Conservation (phyloP, 2,888 invertebrate species). For the Caradrina kadenii region DNA sequence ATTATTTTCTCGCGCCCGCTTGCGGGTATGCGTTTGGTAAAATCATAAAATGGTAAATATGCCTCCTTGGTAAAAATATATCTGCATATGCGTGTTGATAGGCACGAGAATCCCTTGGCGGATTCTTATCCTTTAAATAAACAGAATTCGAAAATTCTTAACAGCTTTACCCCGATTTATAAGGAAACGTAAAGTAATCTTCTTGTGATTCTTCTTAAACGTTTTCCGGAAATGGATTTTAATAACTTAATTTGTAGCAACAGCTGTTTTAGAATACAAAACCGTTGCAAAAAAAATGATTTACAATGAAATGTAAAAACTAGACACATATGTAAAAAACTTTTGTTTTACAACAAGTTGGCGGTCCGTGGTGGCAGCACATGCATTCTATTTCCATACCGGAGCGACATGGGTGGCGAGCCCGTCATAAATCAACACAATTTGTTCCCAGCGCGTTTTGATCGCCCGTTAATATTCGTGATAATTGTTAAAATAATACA, state of each 20-base stretch:
- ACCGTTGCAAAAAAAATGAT: conserved; percentile 13
- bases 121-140: too few relatives aligned
- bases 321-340: conserved; percentile 28
- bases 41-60: too few relatives aligned
- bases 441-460: conserved; percentile 82
- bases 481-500: conserved; percentile 75
- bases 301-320: conserved; percentile 6
- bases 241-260: conserved; percentile 4
- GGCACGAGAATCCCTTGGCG: too few relatives aligned
- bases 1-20: too few relatives aligned
- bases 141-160: not conserved
- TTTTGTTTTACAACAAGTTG: conserved; percentile 58
- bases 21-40: not conserved
- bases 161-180: not conserved
- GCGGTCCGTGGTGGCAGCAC: conserved; percentile 58
- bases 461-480: conserved; percentile 72
- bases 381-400: conserved; percentile 78
- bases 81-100: not conserved
- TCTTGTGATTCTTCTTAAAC: not conserved
- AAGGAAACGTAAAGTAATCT: not conserved
- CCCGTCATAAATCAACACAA: conserved; percentile 82
- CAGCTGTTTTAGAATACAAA: not conserved
- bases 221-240: not conserved
- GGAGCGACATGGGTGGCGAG: conserved; percentile 83
- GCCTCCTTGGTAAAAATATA: not conserved